A percentile compares a stretch with the other conserved stretches of the same genome.
Conservation (phyloP, 1,140 invertebrate genomes). For the Psix sp. region DNA sequence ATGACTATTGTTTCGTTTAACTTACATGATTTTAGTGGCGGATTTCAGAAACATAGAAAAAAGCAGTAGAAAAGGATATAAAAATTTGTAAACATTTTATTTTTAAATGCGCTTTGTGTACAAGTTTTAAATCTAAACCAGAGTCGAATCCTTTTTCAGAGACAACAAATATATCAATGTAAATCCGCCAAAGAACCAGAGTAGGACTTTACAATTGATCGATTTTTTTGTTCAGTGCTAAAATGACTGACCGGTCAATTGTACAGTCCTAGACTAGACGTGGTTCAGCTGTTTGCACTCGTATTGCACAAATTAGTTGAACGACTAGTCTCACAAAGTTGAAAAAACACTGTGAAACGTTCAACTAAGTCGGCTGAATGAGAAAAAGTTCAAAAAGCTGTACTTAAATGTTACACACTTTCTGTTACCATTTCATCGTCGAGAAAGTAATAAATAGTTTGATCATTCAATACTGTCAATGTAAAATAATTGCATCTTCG, state of each 20-base stretch:
- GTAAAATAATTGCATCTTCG: conserved; percentile 39
- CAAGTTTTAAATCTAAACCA: neutral
- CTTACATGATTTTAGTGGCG: too few species aligned
- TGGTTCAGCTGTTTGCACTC: conserved; percentile 34
- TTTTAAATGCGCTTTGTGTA: too few species aligned
- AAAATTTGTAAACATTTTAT: too few species aligned
- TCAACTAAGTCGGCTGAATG: too few species aligned
- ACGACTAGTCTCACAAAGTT: too few species aligned
- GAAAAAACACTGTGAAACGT: too few species aligned
- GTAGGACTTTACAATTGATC: conserved; percentile 51
- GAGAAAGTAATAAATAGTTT: conserved; percentile 55
- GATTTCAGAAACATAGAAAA: too few species aligned
- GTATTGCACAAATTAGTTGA: conserved; percentile 40
- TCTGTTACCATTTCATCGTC: conserved; percentile 15
- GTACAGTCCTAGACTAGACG: conserved; percentile 52
- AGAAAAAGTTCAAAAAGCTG: conserved; percentile 23
- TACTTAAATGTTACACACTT: conserved; percentile 16
- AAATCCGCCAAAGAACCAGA: conserved; percentile 52
- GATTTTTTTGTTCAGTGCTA: neutral
- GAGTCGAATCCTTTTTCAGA: too few species aligned
- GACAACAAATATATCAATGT: conserved; percentile 20
- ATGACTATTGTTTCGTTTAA: conserved; percentile 41
- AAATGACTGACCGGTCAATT: conserved; percentile 34
- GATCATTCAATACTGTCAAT: conserved; percentile 57
- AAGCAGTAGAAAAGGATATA: too few species aligned